Conservation (phyloP, 2,113 vertebrate species). For the Ploceus nigricollis region DNA sequence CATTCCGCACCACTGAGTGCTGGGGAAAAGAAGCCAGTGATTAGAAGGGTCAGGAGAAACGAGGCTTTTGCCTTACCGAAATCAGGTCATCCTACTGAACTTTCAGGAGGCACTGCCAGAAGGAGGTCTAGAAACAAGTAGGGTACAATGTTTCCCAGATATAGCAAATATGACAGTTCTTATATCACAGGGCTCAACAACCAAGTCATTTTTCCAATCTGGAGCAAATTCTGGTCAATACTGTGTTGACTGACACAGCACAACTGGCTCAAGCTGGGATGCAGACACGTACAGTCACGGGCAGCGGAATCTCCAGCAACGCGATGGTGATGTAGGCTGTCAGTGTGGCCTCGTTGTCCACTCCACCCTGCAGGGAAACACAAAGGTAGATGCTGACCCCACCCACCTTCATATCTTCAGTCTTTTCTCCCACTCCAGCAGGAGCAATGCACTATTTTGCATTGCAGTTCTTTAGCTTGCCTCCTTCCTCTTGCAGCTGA, state of each 20-base stretch:
- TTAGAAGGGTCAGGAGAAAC: neutral
- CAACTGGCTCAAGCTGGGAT: neutral
- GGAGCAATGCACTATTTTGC: neutral
- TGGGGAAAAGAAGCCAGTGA: neutral
- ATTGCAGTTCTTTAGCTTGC: neutral
- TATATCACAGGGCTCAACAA: neutral
- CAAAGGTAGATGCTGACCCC: neutral
- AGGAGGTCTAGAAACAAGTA: fast-evolving
- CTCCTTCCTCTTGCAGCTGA: neutral
- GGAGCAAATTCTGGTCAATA: neutral
- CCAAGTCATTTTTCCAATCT: neutral
- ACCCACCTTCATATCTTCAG: neutral
- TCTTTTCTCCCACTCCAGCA: neutral
- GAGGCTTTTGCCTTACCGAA: fast-evolving
- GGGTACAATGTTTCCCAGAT: neutral
- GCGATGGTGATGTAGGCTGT: conserved; percentile 46
- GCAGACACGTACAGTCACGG: conserved; percentile 14
- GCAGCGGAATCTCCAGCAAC: conserved; percentile 55
- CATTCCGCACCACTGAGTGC: neutral
- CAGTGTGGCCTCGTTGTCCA: conserved; percentile 38
- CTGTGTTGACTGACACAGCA: no score
- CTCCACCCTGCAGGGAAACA: conserved; percentile 62
- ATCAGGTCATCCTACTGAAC: neutral
- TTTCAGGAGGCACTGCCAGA: neutral
- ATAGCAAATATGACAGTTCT: neutral